Conservation (phyloP, 2,888 invertebrate genomes). For the Parnassius smintheus region DNA sequence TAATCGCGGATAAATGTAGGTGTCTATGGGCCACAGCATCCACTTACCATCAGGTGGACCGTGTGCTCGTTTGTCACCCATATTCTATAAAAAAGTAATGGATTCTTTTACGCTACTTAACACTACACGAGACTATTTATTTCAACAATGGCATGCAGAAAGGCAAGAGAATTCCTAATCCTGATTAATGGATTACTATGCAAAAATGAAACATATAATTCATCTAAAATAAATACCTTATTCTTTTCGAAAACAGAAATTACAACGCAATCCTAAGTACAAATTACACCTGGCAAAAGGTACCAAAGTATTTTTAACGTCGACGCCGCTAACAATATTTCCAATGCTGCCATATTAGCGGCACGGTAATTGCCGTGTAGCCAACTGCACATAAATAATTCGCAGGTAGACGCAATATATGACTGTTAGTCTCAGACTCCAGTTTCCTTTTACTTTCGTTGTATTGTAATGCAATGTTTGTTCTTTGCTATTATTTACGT, state of each 20-base stretch:
- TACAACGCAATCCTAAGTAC: slow-evolving; percentile 12
- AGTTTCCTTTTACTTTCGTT: slow-evolving; percentile 30
- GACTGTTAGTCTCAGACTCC: slow-evolving; percentile 34
- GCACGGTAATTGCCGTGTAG: slow-evolving; percentile 47
- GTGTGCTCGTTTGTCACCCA: too few relatives aligned
- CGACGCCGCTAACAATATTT: slow-evolving; percentile 42
- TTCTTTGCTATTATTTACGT: slow-evolving; percentile 24
- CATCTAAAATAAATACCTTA: slow-evolving; percentile 7
- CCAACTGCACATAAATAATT: slow-evolving; percentile 53
- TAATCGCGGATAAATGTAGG: too few relatives aligned
- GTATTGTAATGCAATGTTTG: slow-evolving; percentile 33
- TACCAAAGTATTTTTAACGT: slow-evolving; percentile 34
- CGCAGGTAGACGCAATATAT: slow-evolving; percentile 30
- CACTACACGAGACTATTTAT: too few relatives aligned
- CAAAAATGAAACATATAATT: neutral
- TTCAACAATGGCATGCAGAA: too few relatives aligned
- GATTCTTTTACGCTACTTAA: too few relatives aligned
- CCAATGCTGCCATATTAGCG: slow-evolving; percentile 52
- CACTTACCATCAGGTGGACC: too few relatives aligned
- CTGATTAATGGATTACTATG: too few relatives aligned
- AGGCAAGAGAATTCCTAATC: too few relatives aligned
- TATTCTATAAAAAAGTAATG: too few relatives aligned
- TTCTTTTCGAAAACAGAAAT: slow-evolving; percentile 9
- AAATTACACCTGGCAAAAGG: slow-evolving; percentile 34
- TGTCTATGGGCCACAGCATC: too few relatives aligned